These are phyloP conservation scores for Vireo altiloquus DNA, from an alignment of 2,113 vertebrate genomes.

Conservation along the genomic window DNA sequence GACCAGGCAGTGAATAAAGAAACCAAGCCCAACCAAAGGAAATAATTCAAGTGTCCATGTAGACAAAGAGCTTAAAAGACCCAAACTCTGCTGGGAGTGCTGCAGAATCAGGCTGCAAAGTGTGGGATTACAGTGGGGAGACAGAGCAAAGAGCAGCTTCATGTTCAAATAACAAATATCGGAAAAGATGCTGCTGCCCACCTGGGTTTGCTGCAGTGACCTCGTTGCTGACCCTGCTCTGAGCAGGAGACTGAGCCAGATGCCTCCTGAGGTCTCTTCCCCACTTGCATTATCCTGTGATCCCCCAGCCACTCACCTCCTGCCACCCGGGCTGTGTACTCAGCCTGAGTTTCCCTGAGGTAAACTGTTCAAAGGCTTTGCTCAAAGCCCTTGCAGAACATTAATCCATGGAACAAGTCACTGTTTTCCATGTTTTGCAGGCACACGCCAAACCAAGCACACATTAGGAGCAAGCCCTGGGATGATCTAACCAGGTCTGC, in stretches of 20 bases:
- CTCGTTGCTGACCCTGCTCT: background rate
- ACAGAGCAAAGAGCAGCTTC: background rate
- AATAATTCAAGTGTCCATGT: background rate
- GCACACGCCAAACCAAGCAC: background rate
- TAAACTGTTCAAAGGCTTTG: background rate
- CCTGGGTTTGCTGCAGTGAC: background rate
- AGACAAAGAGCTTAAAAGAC: background rate
- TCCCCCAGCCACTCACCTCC: background rate
- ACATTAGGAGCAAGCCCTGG: background rate
- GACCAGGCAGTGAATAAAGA: background rate
- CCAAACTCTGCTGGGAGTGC: background rate
- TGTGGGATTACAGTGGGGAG: background rate
- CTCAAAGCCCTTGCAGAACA: background rate
- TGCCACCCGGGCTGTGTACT: background rate
- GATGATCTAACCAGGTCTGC: background rate
- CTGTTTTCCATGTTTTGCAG: background rate
- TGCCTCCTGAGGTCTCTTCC: background rate
- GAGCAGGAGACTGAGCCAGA: background rate
- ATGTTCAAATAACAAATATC: background rate
- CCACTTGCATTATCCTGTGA: background rate
- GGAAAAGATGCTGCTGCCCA: background rate
- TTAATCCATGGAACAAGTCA: background rate
- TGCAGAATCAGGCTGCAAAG: background rate
- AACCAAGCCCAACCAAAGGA: background rate
- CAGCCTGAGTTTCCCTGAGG: background rate